A percentile compares a stretch with the other conserved stretches of the same genome.
These are phyloP conservation scores for Megaceryle maxima DNA, from an alignment of 2,113 vertebrate species.

Conservation along the genomic window DNA sequence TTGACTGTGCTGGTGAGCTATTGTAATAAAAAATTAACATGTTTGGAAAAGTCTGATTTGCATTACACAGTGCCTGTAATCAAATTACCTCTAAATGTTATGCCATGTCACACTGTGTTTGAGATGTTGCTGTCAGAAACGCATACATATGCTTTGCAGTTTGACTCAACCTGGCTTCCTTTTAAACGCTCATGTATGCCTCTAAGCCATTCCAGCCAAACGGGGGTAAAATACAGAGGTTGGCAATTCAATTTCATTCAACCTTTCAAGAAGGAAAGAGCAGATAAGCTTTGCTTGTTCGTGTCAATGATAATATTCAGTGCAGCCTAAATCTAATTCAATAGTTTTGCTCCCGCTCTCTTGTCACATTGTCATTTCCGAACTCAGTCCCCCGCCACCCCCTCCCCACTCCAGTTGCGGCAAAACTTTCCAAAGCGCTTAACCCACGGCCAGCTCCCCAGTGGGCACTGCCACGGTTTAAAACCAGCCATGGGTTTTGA, in stretches of 20 bases:
- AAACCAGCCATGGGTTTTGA: not conserved
- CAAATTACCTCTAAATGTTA: constrained; percentile 64
- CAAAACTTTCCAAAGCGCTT: constrained; percentile 70
- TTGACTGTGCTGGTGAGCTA: constrained; percentile 5
- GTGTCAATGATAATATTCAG: constrained; percentile 67
- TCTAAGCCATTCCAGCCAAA: constrained; percentile 67
- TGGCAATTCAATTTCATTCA: constrained; percentile 69
- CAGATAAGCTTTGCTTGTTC: constrained; percentile 70
- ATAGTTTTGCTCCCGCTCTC: constrained; percentile 24
- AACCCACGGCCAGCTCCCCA: not conserved
- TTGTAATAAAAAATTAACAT: constrained; percentile 37
- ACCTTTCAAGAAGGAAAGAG: constrained; percentile 71
- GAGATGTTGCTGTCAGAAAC: constrained; percentile 58
- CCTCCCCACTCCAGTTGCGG: not conserved
- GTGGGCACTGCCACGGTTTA: not conserved
- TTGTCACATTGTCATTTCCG: constrained; percentile 42
- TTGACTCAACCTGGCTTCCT: constrained; percentile 40
- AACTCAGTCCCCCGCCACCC: not conserved
- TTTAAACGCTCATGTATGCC: constrained; percentile 48
- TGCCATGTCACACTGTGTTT: constrained; percentile 35
- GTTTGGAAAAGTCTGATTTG: constrained; percentile 57
- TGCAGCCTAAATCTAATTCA: constrained; percentile 62
- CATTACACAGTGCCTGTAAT: constrained; percentile 64
- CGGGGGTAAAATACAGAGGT: constrained; percentile 60
- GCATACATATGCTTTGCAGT: constrained; percentile 1